Base-by-base conservation (phyloP, 2,888 invertebrate species). In the Hirudinaria manillensis region DNA sequence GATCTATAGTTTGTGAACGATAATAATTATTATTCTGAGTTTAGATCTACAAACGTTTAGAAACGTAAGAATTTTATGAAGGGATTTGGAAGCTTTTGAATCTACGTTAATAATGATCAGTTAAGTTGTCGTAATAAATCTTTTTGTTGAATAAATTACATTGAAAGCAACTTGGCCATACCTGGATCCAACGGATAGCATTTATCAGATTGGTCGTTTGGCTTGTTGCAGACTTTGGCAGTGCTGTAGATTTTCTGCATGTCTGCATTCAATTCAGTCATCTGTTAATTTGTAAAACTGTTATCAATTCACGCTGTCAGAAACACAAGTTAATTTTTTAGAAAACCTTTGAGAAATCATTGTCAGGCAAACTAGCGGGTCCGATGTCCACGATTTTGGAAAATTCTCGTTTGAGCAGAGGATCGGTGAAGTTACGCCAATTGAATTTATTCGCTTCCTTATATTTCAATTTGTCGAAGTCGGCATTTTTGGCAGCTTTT, bases 391-490 rank as follows among this genome's bases (percentile, higher is more conserved):
- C 89, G 77, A 91, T 88, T 77, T 89, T 89, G 81, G 89, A 88
- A 83, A 94, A 93, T 86, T 92, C 91, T 76, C 94, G 88, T 77
- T 88, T 88, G 0, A 92, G 81, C 34, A 89, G 87, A 71, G 88
- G 88, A 83, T 93, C 90, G 76, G 89, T 88, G 83, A 91, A 91
- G 19, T 88, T 87, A 76, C 89, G 88, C 92, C 92, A 93, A 65
- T 90, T 88, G 83, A 90, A 92, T 82, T 89, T 88, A 68, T 90
- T 90, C 0, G 93, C 90, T 82, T 90, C 89, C 80, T 89, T 88
- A 90, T 92, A 92, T 0, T 91, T 90, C 0, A 90, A 87, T 81
- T 90, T 90, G 81, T 91, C 90, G 81, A 92, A 92, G 0, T 80
- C 79, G 0, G 84, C 82, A 34, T 51, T 10, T 21, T 70, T 36